These are phyloP conservation scores for Notarius quadriscutis DNA, from an alignment of 2,113 vertebrate genomes.

Conservation along the genomic window DNA sequence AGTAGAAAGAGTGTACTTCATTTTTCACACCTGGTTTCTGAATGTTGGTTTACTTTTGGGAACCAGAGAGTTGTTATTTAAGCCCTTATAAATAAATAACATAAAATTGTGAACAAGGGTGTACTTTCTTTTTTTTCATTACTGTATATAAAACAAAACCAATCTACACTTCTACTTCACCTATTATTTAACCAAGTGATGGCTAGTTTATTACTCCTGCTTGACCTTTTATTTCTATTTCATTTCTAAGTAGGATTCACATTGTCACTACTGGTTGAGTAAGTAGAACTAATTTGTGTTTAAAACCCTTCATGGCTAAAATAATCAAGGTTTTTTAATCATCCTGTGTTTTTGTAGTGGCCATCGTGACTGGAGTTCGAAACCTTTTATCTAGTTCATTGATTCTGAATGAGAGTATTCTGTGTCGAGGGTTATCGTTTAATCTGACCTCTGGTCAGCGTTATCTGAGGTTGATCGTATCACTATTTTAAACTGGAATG, in stretches of 20 bases:
- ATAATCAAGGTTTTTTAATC: background rate
- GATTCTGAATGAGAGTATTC: background rate
- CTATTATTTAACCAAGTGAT: background rate
- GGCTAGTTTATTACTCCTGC: background rate
- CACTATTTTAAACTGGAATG: background rate
- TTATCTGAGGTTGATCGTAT: conserved; percentile 11
- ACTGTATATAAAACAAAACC: background rate
- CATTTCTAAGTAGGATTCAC: background rate
- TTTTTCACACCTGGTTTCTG: too few species aligned
- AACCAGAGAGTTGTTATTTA: too few species aligned
- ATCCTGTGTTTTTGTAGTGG: background rate
- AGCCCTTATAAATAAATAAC: background rate
- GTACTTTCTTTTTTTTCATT: background rate
- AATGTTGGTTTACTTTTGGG: too few species aligned
- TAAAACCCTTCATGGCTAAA: background rate
- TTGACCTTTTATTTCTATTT: background rate
- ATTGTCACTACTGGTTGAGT: background rate
- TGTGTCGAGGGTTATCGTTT: background rate
- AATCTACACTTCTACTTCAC: background rate
- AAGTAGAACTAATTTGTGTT: background rate
- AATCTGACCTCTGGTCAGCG: conserved; percentile 18
- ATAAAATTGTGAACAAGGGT: background rate
- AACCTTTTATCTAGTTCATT: conserved; percentile 1
- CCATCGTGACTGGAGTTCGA: background rate
- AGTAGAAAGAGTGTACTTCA: too few species aligned